phyloP scores from a whole-genome alignment of 2,888 invertebrate genomes.

The Shargacucullia verbasci region DNA sequence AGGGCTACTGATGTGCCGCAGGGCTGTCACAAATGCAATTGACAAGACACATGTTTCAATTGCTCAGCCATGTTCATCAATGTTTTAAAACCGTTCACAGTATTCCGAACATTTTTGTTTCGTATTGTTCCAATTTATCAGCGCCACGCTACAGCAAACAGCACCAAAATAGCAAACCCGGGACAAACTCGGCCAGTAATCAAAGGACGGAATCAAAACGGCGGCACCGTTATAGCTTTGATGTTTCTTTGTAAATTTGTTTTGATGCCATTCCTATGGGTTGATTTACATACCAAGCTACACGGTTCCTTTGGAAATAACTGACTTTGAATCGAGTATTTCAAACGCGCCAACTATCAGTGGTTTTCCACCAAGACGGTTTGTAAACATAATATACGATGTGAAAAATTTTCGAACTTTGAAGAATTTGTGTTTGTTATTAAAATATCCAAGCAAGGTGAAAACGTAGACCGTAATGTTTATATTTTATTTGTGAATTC shows the following conservation, averaged over 20 bases:
- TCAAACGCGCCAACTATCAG: conserved; percentile 49
- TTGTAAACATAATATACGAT: conserved; percentile 48
- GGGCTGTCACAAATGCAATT: conserved; percentile 55
- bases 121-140: conserved; percentile 51
- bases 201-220: conserved; percentile 83
- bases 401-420: conserved; percentile 40
- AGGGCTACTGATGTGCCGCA: conserved; percentile 44
- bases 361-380: conserved; percentile 35
- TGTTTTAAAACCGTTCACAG: conserved; percentile 24
- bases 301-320: conserved; percentile 53
- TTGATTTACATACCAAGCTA: conserved; percentile 64
- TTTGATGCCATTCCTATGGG: conserved; percentile 65
- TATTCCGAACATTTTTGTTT: conserved; percentile 44
- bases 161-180: conserved; percentile 75
- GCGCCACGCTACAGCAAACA: conserved; percentile 53
- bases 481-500: conserved; percentile 64
- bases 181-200: conserved; percentile 74
- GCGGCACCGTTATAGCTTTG: conserved; percentile 75
- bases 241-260: conserved; percentile 79
- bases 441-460: conserved; percentile 43
- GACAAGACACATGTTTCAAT: conserved; percentile 44
- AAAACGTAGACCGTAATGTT: conserved; percentile 54
- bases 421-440: conserved; percentile 44
- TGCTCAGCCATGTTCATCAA: conserved; percentile 27
- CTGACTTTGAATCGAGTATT: conserved; percentile 54